These are phyloP conservation scores for Drosophila melanica DNA, from an alignment of 1,140 invertebrate species.

Conservation along the genomic window DNA sequence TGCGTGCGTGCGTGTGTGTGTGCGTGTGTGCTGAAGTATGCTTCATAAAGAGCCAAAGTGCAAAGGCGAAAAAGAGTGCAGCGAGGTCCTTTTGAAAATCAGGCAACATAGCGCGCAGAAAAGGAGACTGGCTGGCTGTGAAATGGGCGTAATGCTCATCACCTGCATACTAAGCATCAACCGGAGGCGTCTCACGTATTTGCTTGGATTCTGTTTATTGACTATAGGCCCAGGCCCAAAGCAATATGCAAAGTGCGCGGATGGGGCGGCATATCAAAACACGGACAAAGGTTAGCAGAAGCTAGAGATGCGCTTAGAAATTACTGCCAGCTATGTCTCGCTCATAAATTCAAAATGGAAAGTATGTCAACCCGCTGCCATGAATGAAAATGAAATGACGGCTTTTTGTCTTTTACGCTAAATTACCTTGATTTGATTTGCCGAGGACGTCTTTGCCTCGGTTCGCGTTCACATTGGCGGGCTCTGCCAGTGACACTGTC, in stretches of 20 bases:
- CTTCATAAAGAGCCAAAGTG: slow-evolving; percentile 52
- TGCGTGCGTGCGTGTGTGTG: slow-evolving; percentile 20
- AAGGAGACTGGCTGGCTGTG: background rate
- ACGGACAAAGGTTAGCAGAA: background rate
- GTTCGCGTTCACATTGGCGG: background rate
- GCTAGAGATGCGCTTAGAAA: slow-evolving; percentile 46
- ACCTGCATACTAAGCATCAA: slow-evolving; percentile 71
- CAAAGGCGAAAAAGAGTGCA: slow-evolving; percentile 39
- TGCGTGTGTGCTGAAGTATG: slow-evolving; percentile 67
- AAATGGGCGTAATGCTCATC: slow-evolving; percentile 35
- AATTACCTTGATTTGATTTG: slow-evolving; percentile 82
- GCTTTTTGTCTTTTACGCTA: slow-evolving; percentile 79
- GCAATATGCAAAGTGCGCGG: slow-evolving; percentile 68
- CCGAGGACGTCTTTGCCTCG: slow-evolving; percentile 29
- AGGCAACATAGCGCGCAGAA: background rate
- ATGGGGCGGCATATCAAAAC: background rate
- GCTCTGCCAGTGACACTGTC: slow-evolving; percentile 16
- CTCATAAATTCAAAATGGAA: background rate
- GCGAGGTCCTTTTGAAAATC: slow-evolving; percentile 60
- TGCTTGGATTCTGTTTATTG: slow-evolving; percentile 55
- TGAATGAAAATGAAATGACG: slow-evolving; percentile 70
- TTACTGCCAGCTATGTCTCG: slow-evolving; percentile 29
- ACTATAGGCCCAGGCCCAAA: slow-evolving; percentile 56
- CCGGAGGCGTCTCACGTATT: slow-evolving; percentile 45
- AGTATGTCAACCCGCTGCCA: slow-evolving; percentile 4